phyloP scores from a whole-genome alignment of 2,113 vertebrate genomes.

The Carassius gibelio region DNA sequence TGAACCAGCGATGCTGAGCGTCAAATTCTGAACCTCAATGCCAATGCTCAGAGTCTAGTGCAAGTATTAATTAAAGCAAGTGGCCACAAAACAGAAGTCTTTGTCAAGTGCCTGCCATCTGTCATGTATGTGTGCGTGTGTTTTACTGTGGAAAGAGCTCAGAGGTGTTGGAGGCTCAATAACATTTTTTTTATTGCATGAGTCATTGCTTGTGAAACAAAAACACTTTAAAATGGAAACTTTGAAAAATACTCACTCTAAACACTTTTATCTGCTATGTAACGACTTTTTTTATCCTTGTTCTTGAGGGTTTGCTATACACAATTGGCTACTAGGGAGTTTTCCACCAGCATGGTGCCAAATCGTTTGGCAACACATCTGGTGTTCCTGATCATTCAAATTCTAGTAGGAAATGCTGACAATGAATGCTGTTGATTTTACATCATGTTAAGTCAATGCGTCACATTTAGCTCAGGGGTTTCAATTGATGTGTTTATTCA shows the following conservation, averaged over 20 bases:
- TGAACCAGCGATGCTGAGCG: background rate
- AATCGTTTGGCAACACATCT: slow-evolving; percentile 1
- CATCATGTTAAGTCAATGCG: background rate
- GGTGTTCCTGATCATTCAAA: slow-evolving; percentile 32
- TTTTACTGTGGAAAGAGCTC: slow-evolving; percentile 38
- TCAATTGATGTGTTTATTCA: background rate
- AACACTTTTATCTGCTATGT: slow-evolving; percentile 29
- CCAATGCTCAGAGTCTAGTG: slow-evolving; percentile 15
- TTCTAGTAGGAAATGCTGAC: slow-evolving; percentile 36
- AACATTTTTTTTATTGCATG: slow-evolving; percentile 7
- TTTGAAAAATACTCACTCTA: background rate
- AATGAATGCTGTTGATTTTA: slow-evolving; percentile 4
- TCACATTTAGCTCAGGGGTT: background rate
- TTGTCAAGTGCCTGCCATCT: slow-evolving; percentile 40
- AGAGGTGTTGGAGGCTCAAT: slow-evolving; percentile 35
- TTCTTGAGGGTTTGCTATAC: slow-evolving; percentile 41
- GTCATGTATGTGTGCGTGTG: slow-evolving; percentile 18
- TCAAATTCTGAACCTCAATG: background rate
- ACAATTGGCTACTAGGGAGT: slow-evolving; percentile 33
- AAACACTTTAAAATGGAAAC: slow-evolving; percentile 37
- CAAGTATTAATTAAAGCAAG: slow-evolving; percentile 40
- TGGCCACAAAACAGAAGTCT: slow-evolving; percentile 12
- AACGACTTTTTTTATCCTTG: background rate
- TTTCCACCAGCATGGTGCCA: slow-evolving; percentile 21
- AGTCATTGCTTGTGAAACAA: slow-evolving; percentile 46